Conservation (phyloP, 2,113 vertebrate species). For the Pogonocichla stellata region DNA sequence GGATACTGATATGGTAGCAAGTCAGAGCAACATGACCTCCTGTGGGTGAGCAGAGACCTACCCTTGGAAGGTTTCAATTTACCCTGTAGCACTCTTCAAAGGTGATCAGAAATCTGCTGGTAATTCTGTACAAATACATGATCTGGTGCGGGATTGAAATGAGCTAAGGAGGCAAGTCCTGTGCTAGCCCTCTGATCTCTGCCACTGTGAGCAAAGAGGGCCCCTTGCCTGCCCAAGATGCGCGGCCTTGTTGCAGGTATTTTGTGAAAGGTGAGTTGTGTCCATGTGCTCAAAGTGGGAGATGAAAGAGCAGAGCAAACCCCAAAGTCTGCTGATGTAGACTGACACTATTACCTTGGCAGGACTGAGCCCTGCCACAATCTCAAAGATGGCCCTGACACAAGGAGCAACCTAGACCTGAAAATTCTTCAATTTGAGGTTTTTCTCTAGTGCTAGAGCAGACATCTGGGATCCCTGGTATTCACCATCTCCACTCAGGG, state of each 20-base stretch:
- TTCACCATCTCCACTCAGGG: accelerated
- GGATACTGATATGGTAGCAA: neutral
- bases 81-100: neutral
- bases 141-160: neutral
- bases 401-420: neutral
- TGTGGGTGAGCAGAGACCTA: neutral
- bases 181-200: neutral
- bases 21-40: neutral
- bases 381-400: neutral
- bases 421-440: neutral
- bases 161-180: neutral
- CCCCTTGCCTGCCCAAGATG: neutral
- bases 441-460: neutral
- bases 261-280: neutral
- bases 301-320: neutral
- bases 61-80: neutral
- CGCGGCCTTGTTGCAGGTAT: neutral
- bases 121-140: neutral
- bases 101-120: neutral
- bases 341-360: neutral
- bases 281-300: neutral
- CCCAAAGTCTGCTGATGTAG: neutral
- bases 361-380: neutral
- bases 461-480: neutral
- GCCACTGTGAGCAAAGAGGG: neutral